These are phyloP conservation scores for Cylindroiulus punctatus DNA, from an alignment of 2,888 invertebrate species.

Conservation along the genomic window DNA sequence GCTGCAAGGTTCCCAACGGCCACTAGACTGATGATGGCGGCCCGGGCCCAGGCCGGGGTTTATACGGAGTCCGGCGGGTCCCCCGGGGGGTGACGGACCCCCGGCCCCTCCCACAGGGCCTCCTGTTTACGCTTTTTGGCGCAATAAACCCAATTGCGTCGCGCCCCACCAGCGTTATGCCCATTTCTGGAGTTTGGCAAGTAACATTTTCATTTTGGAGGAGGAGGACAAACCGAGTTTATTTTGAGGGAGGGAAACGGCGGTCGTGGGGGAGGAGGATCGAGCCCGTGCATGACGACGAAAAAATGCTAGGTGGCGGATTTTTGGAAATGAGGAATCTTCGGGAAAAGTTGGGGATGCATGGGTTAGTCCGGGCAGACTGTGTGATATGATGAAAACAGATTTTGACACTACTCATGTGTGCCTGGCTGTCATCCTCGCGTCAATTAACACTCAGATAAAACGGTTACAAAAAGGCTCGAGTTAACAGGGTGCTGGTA, in stretches of 20 bases:
- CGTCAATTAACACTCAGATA: not conserved
- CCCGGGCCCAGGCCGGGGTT: not conserved
- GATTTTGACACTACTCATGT: constrained; percentile 4
- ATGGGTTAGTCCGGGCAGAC: not conserved
- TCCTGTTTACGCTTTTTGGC: constrained; percentile 45
- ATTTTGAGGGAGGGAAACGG: constrained; percentile 24
- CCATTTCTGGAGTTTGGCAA: constrained; percentile 47
- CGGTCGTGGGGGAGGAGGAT: constrained; percentile 13
- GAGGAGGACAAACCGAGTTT: constrained; percentile 46
- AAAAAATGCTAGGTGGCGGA: not conserved
- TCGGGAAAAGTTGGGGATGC: not conserved
- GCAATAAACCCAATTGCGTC: constrained; percentile 48
- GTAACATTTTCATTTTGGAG: not conserved
- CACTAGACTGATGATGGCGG: constrained; percentile 23
- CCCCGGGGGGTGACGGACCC: not conserved
- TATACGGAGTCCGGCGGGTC: constrained; percentile 2
- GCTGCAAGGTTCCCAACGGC: constrained; percentile 35
- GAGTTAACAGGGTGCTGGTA: not conserved
- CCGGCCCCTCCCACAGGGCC: constrained; percentile 16
- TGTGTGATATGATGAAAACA: not conserved
- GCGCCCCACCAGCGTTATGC: constrained; percentile 4
- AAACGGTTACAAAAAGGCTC: not conserved
- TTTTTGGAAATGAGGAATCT: not conserved
- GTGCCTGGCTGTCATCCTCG: not conserved
- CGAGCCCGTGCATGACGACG: not conserved